Evolutionary conservation across 2,113 vertebrate genomes (phyloP), one percentile per base, ranked within the genome.

Genomic region (mouse (Mus musculus)): DNA sequence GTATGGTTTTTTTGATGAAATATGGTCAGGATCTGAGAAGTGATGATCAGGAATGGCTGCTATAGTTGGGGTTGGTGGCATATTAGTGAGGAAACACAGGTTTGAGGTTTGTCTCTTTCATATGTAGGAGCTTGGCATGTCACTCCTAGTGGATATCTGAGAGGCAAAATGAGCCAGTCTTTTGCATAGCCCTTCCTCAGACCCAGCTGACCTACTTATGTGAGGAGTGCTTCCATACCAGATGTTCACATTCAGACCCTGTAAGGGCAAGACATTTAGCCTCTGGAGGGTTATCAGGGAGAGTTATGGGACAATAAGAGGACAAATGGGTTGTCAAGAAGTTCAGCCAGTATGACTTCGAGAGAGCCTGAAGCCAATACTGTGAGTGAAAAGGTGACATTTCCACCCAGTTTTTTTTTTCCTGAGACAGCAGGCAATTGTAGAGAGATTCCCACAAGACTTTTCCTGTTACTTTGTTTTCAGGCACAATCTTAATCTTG

Each of bases 351-450:
- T 93, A 94, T 97, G 96, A 96, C 93, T 95, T 88, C 13, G 7
- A 91, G 72, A 96, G 24, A 97, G 63, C 94, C 95, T 67, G 65
- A 88, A 95, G 94, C 82, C 71, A 93, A 4, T 56, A 77, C 65
- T 76, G 85, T 76, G 78, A 94, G 42, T 97, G 94, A 93, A 97
- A 96, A 98, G 96, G 91, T 97, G 96, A 97, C 96, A 90, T 96
- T 97, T 95, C 65, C 80, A 56, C 30, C 67, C 33, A 36, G 86
- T 54, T 39, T 95, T 9, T 82, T 92, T 67, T 30, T 69, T 69
- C 78, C 73, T 89, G 76, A 89, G 87, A 88, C 30, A 95, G 93
- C 36, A 73, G 87, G 54, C 67, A 96, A 97, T 97, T 96, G 96
- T 88, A 95, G 82, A 84, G 49, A 56, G 49, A 95, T 72, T 96